Evolutionary conservation across 2,888 invertebrate species (phyloP).

Genomic region (Ashinkailepas kermadecensis): DNA sequence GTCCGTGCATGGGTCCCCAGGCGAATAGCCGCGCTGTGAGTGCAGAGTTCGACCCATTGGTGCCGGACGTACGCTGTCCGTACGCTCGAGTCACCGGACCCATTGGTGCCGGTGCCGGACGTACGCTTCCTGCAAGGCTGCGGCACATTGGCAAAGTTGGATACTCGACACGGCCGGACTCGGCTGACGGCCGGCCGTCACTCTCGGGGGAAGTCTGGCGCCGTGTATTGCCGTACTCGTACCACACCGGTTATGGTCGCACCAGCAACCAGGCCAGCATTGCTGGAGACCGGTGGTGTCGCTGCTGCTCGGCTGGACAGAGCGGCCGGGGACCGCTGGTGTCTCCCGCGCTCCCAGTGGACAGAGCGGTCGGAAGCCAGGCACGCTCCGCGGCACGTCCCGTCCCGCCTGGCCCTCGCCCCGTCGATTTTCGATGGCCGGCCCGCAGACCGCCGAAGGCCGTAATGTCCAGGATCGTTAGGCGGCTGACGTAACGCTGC

Average conservation of each 20-base stretch:
- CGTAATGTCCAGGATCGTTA: not conserved
- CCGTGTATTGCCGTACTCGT: no score
- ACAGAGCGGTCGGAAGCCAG: no score
- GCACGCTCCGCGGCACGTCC: not conserved
- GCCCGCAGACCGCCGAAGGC: not conserved
- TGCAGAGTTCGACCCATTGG: no score
- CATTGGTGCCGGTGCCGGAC: not conserved
- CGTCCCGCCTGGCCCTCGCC: not conserved
- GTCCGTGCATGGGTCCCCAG: no score
- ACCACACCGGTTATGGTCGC: no score
- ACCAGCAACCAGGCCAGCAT: no score
- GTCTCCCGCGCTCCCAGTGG: no score
- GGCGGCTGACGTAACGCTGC: not conserved
- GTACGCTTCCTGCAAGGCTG: not conserved
- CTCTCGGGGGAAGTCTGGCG: not conserved
- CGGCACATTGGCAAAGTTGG: slow-evolving; percentile 7
- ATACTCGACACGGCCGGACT: not conserved
- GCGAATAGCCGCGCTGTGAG: no score
- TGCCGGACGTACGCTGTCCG: not conserved
- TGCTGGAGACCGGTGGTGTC: no score
- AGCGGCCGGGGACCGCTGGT: no score
- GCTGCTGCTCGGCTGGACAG: no score
- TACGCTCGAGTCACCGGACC: no score
- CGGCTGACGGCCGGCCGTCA: not conserved
- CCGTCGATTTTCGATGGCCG: not conserved